These are phyloP conservation scores for Propsilocerus akamusi DNA, from an alignment of 1,140 invertebrate species.

Conservation along the genomic window DNA sequence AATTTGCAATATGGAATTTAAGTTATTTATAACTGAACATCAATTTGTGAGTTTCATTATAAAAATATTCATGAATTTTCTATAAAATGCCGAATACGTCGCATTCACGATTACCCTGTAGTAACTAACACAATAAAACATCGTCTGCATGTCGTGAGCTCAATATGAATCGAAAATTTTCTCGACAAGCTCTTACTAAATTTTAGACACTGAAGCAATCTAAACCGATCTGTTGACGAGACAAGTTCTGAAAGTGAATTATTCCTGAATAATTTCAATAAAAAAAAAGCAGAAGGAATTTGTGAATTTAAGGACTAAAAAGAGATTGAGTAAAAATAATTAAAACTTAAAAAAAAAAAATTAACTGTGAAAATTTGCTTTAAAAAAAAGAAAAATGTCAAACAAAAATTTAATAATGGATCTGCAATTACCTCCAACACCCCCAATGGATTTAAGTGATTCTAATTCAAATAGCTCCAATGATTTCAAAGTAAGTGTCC, in stretches of 20 bases:
- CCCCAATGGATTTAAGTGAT: background rate
- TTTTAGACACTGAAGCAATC: slow-evolving; percentile 3
- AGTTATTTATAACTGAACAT: no score
- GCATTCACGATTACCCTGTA: background rate
- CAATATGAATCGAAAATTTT: slow-evolving; percentile 12
- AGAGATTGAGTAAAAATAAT: background rate
- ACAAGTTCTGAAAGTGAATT: background rate
- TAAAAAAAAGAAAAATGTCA: background rate
- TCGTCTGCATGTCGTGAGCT: slow-evolving; percentile 10
- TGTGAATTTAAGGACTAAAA: background rate
- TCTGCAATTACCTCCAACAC: background rate
- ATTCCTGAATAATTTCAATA: background rate
- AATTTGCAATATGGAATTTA: no score
- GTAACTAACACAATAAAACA: slow-evolving; percentile 13
- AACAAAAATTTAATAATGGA: background rate
- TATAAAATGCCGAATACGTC: background rate
- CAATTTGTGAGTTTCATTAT: background rate
- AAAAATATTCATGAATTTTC: background rate
- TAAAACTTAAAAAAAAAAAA: background rate
- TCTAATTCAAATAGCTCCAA: background rate
- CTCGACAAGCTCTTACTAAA: slow-evolving; percentile 11
- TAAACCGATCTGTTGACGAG: background rate
- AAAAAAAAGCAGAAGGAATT: background rate
- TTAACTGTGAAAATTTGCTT: background rate
- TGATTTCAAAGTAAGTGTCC: background rate